Percentiles rank a stretch among this genome's conserved stretches.
These are phyloP conservation scores for Nematolebias whitei DNA, from an alignment of 2,113 vertebrate genomes.

Conservation along the genomic window DNA sequence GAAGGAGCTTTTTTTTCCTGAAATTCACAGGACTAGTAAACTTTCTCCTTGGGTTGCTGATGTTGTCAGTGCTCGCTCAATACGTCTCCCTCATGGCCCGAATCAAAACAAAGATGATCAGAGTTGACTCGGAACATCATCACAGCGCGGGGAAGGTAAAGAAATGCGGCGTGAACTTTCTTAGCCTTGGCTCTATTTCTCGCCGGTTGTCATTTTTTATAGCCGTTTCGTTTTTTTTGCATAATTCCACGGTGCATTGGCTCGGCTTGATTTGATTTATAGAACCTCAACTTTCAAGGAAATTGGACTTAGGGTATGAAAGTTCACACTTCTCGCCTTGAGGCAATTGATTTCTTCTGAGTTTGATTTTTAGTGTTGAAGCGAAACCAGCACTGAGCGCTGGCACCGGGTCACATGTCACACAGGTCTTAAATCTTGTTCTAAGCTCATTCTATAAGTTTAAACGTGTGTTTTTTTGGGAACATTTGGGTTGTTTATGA, in stretches of 20 bases:
- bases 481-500: background rate
- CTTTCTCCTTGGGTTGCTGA: slow-evolving; percentile 4
- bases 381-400: slow-evolving; percentile 33
- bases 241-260: slow-evolving; percentile 72
- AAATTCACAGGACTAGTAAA: slow-evolving; percentile 10
- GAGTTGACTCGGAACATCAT: slow-evolving; percentile 43
- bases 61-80: slow-evolving; percentile 30
- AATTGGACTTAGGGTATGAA: slow-evolving; percentile 75
- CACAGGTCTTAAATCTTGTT: slow-evolving; percentile 15
- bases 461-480: background rate
- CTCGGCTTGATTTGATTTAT: slow-evolving; percentile 68
- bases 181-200: slow-evolving; percentile 49
- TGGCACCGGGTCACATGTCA: slow-evolving; percentile 46
- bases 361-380: slow-evolving; percentile 57
- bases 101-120: slow-evolving; percentile 52
- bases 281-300: slow-evolving; percentile 72
- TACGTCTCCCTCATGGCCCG: slow-evolving; percentile 33
- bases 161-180: slow-evolving; percentile 53
- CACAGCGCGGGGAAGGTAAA: slow-evolving; percentile 43
- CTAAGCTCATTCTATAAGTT: slow-evolving; percentile 21
- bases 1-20: slow-evolving; percentile 1
- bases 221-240: slow-evolving; percentile 51
- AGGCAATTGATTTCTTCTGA: slow-evolving; percentile 71
- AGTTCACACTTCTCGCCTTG: slow-evolving; percentile 71
- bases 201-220: slow-evolving; percentile 59